Evolutionary conservation across 2,797 vertebrate genomes (phyloP), one percentile per base, ranked within the genome.

Genomic region (Onychomys leucogaster): DNA sequence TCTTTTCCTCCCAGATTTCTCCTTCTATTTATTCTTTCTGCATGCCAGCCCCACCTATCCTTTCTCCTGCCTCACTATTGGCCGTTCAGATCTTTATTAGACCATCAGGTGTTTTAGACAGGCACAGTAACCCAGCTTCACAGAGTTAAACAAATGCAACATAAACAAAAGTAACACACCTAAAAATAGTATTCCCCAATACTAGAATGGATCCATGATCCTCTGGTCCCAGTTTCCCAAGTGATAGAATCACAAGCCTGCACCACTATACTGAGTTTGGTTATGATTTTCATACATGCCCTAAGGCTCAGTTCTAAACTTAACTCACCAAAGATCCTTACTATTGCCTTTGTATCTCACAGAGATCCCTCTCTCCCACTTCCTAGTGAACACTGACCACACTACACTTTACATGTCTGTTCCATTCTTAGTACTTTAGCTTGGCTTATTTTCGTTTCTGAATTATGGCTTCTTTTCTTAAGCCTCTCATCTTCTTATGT

Each of bases 241-340:
- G 49, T 57, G n/a, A n/a, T 87, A n/a, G 13, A 46, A 55, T 37
- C 32, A n/a, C 11, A 86, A 34, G 6, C 49, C 21, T 16, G 3
- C 17, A 46, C 32, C 23, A 52, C 19, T n/a, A 86, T 71, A 34
- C 7, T 65, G 19, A 61, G 27, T 85, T 82, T 92, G 32, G 16
- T 88, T 89, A 78, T 91, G 81, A 63, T 52, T 93, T 76, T 89
- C 94, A 80, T 23, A 37, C 10, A 71, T 67, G 25, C 23, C 93
- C 49, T 61, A 88, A 91, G 87, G 32, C 63, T 94, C 12, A 84
- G 23, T 83, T 95, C 14, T 94, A 93, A 81, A 83, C 43, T 89
- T 90, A 76, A 17, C 37, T 82, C 59, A 89, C 61, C n/a, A 57
- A 91, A 96, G 85, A 43, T 23, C 11, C 55, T 87, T 91, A 13